Evolutionary conservation across 2,888 invertebrate species (phyloP).

Genomic region (Campopleginae sp.): DNA sequence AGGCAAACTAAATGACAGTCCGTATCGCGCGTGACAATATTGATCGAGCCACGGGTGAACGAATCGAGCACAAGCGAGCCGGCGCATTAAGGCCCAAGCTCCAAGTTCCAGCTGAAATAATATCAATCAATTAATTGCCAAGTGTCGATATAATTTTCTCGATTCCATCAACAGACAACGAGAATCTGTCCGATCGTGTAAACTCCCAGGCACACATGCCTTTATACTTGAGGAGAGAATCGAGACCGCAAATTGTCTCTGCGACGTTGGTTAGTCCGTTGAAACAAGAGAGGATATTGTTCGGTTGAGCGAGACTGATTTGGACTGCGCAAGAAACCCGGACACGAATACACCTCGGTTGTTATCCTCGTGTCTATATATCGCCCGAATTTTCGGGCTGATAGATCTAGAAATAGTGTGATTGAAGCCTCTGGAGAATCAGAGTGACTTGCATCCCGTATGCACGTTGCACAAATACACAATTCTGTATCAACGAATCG

Average conservation of each 20-base stretch:
- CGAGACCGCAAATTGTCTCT: constrained; percentile 4
- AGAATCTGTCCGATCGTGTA: neutral
- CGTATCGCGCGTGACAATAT: neutral
- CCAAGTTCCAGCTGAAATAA: neutral
- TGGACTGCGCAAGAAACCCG: neutral
- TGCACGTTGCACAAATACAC: neutral
- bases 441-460: constrained; percentile 22
- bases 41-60: neutral
- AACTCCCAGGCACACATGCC: neutral
- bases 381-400: constrained; percentile 39
- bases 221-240: neutral
- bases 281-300: constrained; percentile 11
- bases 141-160: neutral
- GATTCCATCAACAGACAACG: neutral
- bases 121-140: neutral
- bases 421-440: constrained; percentile 43
- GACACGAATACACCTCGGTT: neutral
- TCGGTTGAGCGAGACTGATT: constrained; percentile 3
- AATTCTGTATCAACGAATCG: neutral
- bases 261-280: neutral
- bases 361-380: neutral
- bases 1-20: too few species aligned
- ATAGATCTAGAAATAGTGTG: neutral
- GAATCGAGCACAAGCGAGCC: neutral
- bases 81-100: neutral